Percentiles rank a stretch among this genome's conserved stretches.
phyloP scores from a whole-genome alignment of 2,797 vertebrate species.

The Hydrolagus colliei region DNA sequence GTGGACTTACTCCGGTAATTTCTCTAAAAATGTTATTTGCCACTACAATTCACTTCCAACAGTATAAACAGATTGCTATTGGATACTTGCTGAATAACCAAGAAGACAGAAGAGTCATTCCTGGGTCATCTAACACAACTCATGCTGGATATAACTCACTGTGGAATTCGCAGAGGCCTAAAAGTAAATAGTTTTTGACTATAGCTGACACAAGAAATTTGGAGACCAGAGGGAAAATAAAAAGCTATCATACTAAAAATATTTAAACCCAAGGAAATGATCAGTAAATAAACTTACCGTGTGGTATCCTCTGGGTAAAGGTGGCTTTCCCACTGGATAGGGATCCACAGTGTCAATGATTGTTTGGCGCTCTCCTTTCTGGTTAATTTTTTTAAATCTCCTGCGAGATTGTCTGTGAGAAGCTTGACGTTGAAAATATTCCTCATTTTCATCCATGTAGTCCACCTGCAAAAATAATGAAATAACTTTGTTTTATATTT shows the following conservation, averaged over 20 bases:
- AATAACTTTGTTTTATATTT: too few species aligned
- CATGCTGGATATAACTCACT: background rate
- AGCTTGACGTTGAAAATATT: constrained; percentile 94
- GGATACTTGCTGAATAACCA: too few species aligned
- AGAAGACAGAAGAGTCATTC: background rate
- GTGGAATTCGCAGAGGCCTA: background rate
- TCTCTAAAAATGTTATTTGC: too few species aligned
- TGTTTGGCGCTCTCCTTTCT: constrained; percentile 94
- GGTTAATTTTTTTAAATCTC: constrained; percentile 96
- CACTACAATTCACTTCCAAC: too few species aligned
- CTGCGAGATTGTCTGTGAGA: constrained; percentile 92
- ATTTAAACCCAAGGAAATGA: background rate
- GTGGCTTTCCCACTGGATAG: constrained; percentile 85
- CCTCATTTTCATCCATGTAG: constrained; percentile 99
- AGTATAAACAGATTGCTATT: too few species aligned
- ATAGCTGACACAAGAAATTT: too few species aligned
- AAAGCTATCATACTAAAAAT: too few species aligned
- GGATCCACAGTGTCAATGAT: constrained; percentile 97
- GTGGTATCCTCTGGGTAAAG: constrained; percentile 85
- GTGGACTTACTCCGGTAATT: too few species aligned
- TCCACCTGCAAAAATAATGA: constrained; percentile 68
- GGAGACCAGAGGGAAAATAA: too few species aligned
- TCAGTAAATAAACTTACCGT: constrained; percentile 70
- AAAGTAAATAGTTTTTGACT: background rate
- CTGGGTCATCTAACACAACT: background rate